Evolutionary conservation across 2,888 invertebrate species (phyloP).

Genomic region (Xestia rhomboidea): DNA sequence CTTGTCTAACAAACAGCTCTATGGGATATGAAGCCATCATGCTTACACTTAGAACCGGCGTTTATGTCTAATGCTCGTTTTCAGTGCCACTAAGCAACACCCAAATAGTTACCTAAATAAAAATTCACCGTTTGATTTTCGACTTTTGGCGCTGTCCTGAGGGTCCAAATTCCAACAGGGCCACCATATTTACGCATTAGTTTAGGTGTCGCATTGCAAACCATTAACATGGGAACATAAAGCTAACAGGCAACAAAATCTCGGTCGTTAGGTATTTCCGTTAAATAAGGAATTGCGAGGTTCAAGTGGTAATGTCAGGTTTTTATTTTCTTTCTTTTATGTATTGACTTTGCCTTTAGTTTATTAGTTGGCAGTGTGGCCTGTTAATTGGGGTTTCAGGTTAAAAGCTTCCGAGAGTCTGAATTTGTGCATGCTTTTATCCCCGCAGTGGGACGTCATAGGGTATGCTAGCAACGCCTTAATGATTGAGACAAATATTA

Average conservation of each 20-base stretch:
- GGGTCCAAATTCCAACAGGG: not conserved
- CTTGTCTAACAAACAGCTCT: not conserved
- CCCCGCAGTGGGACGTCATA: no score
- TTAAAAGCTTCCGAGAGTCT: not conserved
- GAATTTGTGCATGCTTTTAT: not conserved
- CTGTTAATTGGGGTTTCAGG: not conserved
- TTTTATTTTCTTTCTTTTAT: conserved; percentile 8
- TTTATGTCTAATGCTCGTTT: conserved; percentile 39
- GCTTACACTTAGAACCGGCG: conserved; percentile 29
- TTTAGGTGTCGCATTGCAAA: not conserved
- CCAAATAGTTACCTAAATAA: not conserved
- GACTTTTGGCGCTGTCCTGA: not conserved
- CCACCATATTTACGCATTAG: not conserved
- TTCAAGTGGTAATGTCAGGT: conserved; percentile 19
- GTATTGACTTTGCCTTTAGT: conserved; percentile 13
- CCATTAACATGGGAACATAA: conserved; percentile 68
- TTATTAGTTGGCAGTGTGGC: not conserved
- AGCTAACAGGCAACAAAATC: conserved; percentile 43
- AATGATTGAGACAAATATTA: not conserved
- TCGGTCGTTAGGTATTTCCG: conserved; percentile 24
- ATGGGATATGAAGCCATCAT: conserved; percentile 18
- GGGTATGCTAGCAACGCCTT: not conserved
- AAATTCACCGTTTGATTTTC: not conserved
- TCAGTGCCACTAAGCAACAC: not conserved
- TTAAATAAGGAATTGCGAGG: conserved; percentile 16